Evolutionary conservation across 37 sponge, comb jelly and placozoan species (phyloP), one percentile per base, ranked within the genome.

Genomic region (Beroe forskalii): DNA sequence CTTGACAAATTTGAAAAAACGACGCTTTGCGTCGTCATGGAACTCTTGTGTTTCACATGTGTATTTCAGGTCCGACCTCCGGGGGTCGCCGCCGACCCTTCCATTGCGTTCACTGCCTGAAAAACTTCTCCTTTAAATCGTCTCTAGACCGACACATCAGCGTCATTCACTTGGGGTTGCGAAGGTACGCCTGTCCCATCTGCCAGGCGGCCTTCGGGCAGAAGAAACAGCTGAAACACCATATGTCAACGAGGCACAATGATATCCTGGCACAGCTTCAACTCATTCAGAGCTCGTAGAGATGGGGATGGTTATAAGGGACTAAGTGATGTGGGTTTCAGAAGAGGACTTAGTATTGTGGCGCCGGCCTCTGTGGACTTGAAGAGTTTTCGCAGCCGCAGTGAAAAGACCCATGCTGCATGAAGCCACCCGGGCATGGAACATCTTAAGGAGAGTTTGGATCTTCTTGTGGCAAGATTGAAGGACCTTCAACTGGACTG

Each of bases 201-300:
- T 80, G 86, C 31, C 38, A 20, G 6, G 86, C 86, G n/a, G 86
- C 86, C 2, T 80, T 80, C 55, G 86, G 86, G 27, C 86, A 80
- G 86, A 80, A 80, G 55, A 80, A 80, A 25, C 86, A 80, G 48
- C 55, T 80, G 86, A 80, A 80, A 43, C 86, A 80, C 30, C 86
- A 80, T 48, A 80, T 80, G 86, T 44, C 55, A 23, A 80, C 86
- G 9, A 43, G 86, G 23, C 86, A 80, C 86, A 80, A 38, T 43
- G 86, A 80, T 48, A 37, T 80, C 28, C 19, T 80, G 48, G 55
- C 55, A 3, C 86, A 80, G 48, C 86, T 80, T 43, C 72, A 69
- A 69, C 27, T 69, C 19, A 69, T 69, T 33, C 72, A 69, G 17
- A 69, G 33, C 32, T 69, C 72, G 35, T 69, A 36, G 72, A 33